Evolutionary conservation across 2,797 vertebrate genomes (phyloP).

Genomic region (Pampus argenteus): DNA sequence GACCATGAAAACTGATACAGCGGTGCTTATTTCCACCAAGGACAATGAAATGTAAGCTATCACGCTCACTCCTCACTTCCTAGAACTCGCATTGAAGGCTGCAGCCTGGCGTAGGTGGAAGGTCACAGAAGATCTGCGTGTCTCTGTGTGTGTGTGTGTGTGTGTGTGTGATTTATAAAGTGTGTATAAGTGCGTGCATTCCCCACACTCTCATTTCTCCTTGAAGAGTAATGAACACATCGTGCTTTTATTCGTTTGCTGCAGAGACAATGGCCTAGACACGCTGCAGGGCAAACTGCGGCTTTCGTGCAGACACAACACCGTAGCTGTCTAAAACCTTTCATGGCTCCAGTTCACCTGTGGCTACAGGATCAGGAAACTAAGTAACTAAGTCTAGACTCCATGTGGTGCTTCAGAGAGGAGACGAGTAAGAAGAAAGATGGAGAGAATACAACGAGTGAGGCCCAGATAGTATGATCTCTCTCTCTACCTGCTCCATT

Average conservation of each 20-base stretch:
- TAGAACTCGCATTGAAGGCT: slow-evolving; percentile 77
- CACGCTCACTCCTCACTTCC: slow-evolving; percentile 75
- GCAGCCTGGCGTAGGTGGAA: slow-evolving; percentile 73
- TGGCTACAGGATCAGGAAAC: slow-evolving; percentile 45
- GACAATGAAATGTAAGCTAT: slow-evolving; percentile 85
- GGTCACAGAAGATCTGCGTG: slow-evolving; percentile 63
- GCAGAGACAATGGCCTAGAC: slow-evolving; percentile 48
- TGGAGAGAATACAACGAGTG: not conserved
- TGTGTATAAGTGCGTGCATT: slow-evolving; percentile 38
- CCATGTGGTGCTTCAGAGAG: slow-evolving; percentile 16
- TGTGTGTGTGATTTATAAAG: slow-evolving; percentile 54
- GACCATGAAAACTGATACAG: slow-evolving; percentile 81
- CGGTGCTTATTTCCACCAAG: slow-evolving; percentile 80
- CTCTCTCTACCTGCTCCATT: slow-evolving; percentile 4
- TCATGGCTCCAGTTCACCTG: slow-evolving; percentile 56
- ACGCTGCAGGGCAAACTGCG: slow-evolving; percentile 39
- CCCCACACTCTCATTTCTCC: slow-evolving; percentile 45
- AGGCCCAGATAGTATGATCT: not conserved
- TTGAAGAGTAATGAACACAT: slow-evolving; percentile 49
- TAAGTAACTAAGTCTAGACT: slow-evolving; percentile 33
- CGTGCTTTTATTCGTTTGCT: slow-evolving; percentile 34
- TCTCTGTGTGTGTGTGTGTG: slow-evolving; percentile 21
- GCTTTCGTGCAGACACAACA: slow-evolving; percentile 58
- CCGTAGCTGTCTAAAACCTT: slow-evolving; percentile 26
- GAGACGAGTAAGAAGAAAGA: not conserved